A percentile compares a stretch with the other conserved stretches of the same genome.
Conservation (phyloP, 2,797 vertebrate species). For the Enteromius paludinosus region DNA sequence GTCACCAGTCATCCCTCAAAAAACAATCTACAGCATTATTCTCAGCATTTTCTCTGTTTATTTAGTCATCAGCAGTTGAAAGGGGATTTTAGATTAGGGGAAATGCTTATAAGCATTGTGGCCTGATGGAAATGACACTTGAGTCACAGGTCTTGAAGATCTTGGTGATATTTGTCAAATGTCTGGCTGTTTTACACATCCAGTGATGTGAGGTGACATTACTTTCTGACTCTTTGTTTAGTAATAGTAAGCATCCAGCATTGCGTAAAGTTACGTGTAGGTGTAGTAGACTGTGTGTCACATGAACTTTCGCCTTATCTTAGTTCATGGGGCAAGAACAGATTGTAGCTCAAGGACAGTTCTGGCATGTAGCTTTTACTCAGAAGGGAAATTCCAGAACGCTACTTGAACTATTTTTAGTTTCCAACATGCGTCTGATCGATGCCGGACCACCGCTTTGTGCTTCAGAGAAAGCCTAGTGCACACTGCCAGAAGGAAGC, state of each 20-base stretch:
- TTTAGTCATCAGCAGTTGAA: constrained; percentile 42
- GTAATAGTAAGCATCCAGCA: background rate
- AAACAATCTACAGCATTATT: background rate
- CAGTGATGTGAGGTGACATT: background rate
- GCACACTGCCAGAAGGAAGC: background rate
- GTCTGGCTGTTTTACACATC: background rate
- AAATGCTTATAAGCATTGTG: constrained; percentile 15
- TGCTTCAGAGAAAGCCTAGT: background rate
- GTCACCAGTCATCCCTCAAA: background rate
- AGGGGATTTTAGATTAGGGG: constrained; percentile 37
- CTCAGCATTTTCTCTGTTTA: constrained; percentile 19
- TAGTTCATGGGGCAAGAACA: constrained; percentile 14
- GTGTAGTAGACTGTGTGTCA: constrained; percentile 42
- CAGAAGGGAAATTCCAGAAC: constrained; percentile 52
- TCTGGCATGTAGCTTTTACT: constrained; percentile 43
- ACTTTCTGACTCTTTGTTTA: background rate
- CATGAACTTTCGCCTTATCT: constrained; percentile 21
- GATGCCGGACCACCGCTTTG: background rate
- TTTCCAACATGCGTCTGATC: constrained; percentile 47
- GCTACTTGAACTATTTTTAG: constrained; percentile 45
- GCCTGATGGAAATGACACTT: constrained; percentile 26
- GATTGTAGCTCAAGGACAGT: constrained; percentile 33
- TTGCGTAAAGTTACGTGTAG: constrained; percentile 8
- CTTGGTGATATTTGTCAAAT: background rate
- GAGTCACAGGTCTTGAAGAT: background rate